A percentile compares a stretch with the other conserved stretches of the same genome.
Conservation (phyloP, 2,113 vertebrate species). For the Heliornis fulica region DNA sequence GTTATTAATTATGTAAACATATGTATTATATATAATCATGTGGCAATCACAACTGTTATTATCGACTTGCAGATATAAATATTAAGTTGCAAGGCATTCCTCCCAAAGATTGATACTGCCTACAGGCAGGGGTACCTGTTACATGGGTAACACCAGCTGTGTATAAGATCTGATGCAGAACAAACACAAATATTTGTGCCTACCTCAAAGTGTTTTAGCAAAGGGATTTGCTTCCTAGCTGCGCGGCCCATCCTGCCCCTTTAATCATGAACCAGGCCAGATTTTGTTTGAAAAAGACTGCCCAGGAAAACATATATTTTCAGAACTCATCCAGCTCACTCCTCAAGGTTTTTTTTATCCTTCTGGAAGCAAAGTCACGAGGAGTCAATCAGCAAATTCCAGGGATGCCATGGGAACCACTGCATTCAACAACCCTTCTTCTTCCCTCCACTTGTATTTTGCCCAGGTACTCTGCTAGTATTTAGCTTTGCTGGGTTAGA, state of each 20-base stretch:
- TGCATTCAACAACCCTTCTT: not conserved
- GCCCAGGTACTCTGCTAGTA: not conserved
- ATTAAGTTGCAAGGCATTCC: not conserved
- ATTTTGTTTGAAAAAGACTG: not conserved
- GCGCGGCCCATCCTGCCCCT: not conserved
- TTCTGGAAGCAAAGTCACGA: not conserved
- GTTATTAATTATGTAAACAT: conserved; percentile 24
- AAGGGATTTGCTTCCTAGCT: not conserved
- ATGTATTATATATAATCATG: not conserved
- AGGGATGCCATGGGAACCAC: not conserved
- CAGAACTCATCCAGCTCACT: not conserved
- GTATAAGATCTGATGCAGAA: not conserved
- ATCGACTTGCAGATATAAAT: not conserved
- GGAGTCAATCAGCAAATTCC: not conserved
- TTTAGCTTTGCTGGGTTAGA: not conserved
- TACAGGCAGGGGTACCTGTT: not conserved
- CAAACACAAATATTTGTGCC: not conserved
- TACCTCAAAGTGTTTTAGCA: not conserved
- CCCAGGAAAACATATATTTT: not conserved
- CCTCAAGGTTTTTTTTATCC: not conserved
- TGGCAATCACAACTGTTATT: conserved; percentile 7
- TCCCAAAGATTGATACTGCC: not conserved
- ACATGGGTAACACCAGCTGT: not conserved
- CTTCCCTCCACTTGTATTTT: not conserved
- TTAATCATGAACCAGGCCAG: not conserved